phyloP scores from a whole-genome alignment of 2,113 vertebrate species.

The Salvelinus fontinalis region DNA sequence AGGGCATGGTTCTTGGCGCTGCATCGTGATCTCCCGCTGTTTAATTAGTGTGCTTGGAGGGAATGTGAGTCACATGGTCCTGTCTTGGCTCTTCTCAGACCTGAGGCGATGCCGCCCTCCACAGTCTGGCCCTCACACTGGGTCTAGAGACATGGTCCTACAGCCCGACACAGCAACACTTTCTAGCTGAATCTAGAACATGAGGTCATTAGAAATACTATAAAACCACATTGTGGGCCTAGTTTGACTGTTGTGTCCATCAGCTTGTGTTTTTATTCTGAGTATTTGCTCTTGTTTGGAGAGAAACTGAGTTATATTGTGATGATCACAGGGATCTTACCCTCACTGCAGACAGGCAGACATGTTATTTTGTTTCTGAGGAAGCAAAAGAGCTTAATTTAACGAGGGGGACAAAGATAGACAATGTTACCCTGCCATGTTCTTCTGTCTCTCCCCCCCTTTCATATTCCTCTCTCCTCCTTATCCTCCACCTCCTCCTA shows the following conservation, averaged over 20 bases:
- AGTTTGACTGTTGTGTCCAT: no score
- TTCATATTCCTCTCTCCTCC: no score
- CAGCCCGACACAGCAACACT: neutral
- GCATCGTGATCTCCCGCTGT: neutral
- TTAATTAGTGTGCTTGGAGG: neutral
- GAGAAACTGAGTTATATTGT: no score
- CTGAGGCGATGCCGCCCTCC: neutral
- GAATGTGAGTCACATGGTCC: neutral
- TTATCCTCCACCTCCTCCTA: slow-evolving; percentile 8
- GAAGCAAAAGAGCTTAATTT: neutral
- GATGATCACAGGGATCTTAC: no score
- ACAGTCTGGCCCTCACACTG: neutral
- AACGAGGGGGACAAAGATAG: neutral
- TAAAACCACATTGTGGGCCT: no score
- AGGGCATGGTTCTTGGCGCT: neutral
- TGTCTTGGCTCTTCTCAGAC: slow-evolving; percentile 1
- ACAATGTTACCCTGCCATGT: neutral
- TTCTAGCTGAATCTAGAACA: no score
- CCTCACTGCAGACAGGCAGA: no score
- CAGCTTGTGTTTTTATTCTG: no score
- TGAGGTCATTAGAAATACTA: no score
- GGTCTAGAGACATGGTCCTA: neutral
- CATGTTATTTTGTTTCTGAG: neutral
- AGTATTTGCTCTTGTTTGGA: no score
- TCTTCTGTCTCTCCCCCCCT: neutral